Percentiles rank a stretch among this genome's conserved stretches.
phyloP scores from a whole-genome alignment of 2,888 invertebrate species.

The Girardia tigrina region DNA sequence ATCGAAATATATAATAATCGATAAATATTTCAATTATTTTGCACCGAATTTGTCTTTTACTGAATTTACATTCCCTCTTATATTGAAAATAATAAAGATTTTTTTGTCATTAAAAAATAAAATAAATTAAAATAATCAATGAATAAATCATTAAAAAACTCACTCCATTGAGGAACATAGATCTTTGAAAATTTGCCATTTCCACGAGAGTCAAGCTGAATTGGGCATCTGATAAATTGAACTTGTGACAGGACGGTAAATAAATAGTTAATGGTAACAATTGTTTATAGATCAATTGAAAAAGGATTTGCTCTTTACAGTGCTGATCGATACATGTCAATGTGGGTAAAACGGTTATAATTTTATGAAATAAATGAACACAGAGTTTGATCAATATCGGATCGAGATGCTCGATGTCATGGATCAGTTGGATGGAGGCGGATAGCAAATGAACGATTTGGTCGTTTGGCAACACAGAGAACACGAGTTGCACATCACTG shows the following conservation, averaged over 20 bases:
- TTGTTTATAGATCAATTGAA: neutral
- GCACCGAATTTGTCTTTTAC: no score
- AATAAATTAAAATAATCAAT: no score
- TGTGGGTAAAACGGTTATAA: neutral
- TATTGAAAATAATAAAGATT: no score
- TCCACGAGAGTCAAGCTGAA: neutral
- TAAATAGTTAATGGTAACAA: neutral
- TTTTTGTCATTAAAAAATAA: no score
- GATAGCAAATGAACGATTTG: neutral
- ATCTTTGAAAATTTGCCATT: slow-evolving; percentile 5
- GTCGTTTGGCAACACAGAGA: neutral
- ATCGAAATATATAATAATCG: no score
- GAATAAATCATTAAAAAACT: no score
- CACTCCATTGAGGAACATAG: neutral
- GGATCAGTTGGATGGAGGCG: neutral
- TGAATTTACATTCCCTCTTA: no score
- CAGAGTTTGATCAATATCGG: neutral
- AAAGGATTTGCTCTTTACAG: neutral
- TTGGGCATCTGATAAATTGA: slow-evolving; percentile 5
- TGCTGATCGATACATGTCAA: neutral
- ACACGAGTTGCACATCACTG: slow-evolving; percentile 13
- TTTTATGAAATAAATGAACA: slow-evolving; percentile 4
- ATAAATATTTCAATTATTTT: no score
- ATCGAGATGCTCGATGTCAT: neutral
- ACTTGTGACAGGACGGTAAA: neutral